Percentiles rank a stretch among this genome's conserved stretches.
Conservation (phyloP, 2,113 vertebrate species). For the Bubo blakistoni region DNA sequence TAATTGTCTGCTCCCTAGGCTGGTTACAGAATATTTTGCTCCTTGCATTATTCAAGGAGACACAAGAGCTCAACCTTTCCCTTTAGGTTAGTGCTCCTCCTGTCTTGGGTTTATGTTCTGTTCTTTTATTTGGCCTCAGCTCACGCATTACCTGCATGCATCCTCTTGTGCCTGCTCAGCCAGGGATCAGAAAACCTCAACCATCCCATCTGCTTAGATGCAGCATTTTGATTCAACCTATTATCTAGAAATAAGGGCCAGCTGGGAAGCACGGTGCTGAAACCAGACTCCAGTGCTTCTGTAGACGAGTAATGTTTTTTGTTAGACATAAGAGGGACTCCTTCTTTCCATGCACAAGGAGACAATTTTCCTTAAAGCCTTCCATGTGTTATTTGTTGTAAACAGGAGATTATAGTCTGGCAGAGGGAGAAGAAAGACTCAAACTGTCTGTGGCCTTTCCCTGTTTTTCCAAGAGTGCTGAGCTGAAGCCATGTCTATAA, state of each 20-base stretch:
- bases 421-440: background rate
- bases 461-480: background rate
- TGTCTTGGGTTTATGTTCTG: background rate
- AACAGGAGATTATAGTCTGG: background rate
- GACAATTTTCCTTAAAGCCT: background rate
- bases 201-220: background rate
- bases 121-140: slow-evolving; percentile 30
- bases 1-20: slow-evolving; percentile 69
- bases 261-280: background rate
- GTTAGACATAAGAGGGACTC: background rate
- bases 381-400: background rate
- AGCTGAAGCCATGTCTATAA: background rate
- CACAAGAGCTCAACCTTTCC: slow-evolving; percentile 49
- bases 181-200: background rate
- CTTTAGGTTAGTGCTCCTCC: slow-evolving; percentile 4
- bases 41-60: slow-evolving; percentile 58
- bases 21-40: slow-evolving; percentile 59
- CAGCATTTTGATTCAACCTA: background rate
- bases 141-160: background rate
- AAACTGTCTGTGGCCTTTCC: background rate
- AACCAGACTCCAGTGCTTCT: background rate
- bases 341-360: background rate
- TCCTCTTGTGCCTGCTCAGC: background rate
- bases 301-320: background rate
- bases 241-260: background rate